Evolutionary conservation across 2,797 vertebrate genomes (phyloP), one percentile per base, ranked within the genome.

Genomic region (Falco naumanni): DNA sequence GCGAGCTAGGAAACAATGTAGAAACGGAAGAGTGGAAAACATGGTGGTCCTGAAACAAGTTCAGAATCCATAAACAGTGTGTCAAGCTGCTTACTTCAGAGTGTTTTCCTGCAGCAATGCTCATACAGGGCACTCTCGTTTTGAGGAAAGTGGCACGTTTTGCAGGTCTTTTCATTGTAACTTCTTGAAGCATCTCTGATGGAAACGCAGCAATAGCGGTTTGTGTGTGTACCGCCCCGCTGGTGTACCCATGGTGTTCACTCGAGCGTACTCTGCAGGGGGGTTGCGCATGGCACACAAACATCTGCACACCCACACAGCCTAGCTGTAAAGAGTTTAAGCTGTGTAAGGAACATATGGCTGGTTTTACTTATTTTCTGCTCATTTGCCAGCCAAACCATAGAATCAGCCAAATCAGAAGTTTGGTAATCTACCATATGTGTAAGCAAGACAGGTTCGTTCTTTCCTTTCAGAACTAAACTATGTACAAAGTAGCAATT

Each of bases 211-310:
- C 47, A 45, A 26, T 43, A 2, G 10, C 1, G 3, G 8, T 21
- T 21, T 59, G 48, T n/a, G 11, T 47, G 71, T 68, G 56, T 12
- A 3, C 37, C 11, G 5, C 20, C 2, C 0, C 19, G 51, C 54
- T 66, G 0, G 0, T 21, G 53, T 48, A n/a, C n/a, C 54, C 43
- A 13, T 1, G 5, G 3, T 0, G 4, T 43, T 61, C 18, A 0
- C 54, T 57, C 24, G 5, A 45, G 7, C 1, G 3, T n/a, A 51
- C 66, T 66, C 37, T 26, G 51, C 60, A 7, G 71, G 37, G 37
- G 13, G 34, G 28, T 15, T 90, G 74, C 70, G 53, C 21, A 3
- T 11, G 21, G 71, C 61, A 24, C 50, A 5, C 37, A 10, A 34
- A 63, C 64, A 74, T 19, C 84, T 89, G 81, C 25, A 22, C 7